Conservation (phyloP, 2,888 invertebrate species). For the Dusona sp. region DNA sequence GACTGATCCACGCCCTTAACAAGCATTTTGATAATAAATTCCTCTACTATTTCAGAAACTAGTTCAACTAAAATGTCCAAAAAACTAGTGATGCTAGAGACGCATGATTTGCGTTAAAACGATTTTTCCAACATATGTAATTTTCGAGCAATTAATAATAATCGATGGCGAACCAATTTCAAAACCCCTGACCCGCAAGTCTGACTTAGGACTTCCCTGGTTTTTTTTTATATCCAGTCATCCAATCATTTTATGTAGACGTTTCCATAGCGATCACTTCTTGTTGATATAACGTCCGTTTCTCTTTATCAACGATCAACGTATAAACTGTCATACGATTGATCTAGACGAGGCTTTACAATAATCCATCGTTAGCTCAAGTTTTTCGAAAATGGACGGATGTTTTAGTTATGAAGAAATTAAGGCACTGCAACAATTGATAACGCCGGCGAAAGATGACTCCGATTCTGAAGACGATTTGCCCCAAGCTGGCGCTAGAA, state of each 20-base stretch:
- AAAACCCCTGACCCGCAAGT: neutral
- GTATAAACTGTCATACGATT: neutral
- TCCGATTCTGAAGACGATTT: conserved; percentile 81
- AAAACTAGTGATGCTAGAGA: neutral
- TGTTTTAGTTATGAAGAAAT: conserved; percentile 77
- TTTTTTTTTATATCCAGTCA: neutral
- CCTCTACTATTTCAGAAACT: neutral
- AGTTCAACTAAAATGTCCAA: neutral
- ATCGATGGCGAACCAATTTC: neutral
- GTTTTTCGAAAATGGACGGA: conserved; percentile 75
- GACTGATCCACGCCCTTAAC: no score
- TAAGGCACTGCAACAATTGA: conserved; percentile 79
- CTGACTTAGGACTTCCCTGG: neutral
- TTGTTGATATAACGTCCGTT: conserved; percentile 45
- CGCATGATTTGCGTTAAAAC: no score
- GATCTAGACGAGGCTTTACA: neutral
- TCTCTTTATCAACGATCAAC: neutral
- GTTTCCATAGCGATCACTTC: conserved; percentile 53
- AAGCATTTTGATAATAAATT: neutral
- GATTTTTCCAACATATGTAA: no score
- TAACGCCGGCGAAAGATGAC: conserved; percentile 77
- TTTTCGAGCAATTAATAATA: neutral
- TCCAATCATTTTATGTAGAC: neutral
- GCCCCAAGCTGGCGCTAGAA: conserved; percentile 77
- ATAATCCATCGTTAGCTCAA: neutral